These are phyloP conservation scores for Corapipo altera DNA, from an alignment of 2,113 vertebrate genomes.

Conservation along the genomic window DNA sequence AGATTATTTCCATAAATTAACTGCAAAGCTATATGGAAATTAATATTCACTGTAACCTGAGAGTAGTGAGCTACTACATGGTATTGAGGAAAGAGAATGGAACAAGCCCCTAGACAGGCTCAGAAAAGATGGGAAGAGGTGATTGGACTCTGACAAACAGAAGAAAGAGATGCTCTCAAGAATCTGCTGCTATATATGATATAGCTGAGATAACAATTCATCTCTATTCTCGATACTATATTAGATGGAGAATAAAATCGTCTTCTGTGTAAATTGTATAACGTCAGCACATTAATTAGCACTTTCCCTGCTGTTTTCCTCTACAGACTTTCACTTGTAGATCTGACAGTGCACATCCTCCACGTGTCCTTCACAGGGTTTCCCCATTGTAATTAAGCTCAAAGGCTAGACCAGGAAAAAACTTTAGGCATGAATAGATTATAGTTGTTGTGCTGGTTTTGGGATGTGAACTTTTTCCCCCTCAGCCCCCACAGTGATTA, in stretches of 20 bases:
- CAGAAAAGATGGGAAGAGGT: not conserved
- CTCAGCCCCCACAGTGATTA: fast-evolving
- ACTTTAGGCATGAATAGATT: not conserved
- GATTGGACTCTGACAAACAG: not conserved
- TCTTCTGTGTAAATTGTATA: not conserved
- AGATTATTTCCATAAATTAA: not conserved
- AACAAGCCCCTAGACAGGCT: not conserved
- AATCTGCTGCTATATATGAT: not conserved
- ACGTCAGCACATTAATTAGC: not conserved
- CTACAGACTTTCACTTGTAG: not conserved
- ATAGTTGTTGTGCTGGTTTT: not conserved
- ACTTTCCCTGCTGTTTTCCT: not conserved
- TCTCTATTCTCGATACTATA: not conserved
- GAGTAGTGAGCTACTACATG: not conserved
- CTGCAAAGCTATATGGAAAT: not conserved
- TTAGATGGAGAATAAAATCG: not conserved
- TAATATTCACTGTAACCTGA: not conserved
- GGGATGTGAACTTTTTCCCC: not conserved
- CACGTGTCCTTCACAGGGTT: not conserved
- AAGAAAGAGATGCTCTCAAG: not conserved
- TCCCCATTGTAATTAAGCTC: not conserved
- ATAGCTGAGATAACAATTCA: not conserved
- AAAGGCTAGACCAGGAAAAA: not conserved
- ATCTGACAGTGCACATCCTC: not conserved
- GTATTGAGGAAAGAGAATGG: not conserved